Percentiles rank a stretch among this genome's conserved stretches.
Evolutionary conservation across 2,888 invertebrate genomes (phyloP).

Genomic region (Scaptomyza reducta): DNA sequence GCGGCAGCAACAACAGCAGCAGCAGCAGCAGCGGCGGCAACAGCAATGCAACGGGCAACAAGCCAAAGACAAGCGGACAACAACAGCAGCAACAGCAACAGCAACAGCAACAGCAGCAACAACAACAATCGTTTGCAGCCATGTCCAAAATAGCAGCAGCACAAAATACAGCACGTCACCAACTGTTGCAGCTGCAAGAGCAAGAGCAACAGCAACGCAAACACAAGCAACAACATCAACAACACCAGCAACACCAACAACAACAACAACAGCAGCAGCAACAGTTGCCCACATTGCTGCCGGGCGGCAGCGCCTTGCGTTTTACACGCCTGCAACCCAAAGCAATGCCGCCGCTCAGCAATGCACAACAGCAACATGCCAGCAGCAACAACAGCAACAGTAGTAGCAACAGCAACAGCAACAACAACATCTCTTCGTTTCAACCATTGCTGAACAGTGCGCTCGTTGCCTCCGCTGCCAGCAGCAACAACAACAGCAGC

Average conservation of each 20-base stretch:
- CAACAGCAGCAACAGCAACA: slow-evolving; percentile 49
- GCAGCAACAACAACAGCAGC: slow-evolving; percentile 19
- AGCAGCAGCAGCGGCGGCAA: slow-evolving; percentile 18
- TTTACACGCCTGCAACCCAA: slow-evolving; percentile 62
- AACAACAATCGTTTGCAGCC: slow-evolving; percentile 25
- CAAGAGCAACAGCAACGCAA: slow-evolving; percentile 32
- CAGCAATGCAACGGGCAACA: slow-evolving; percentile 11
- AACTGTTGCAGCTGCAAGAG: slow-evolving; percentile 62
- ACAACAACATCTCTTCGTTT: slow-evolving; percentile 29
- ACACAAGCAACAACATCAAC: slow-evolving; percentile 23
- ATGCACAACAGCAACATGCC: slow-evolving; percentile 44
- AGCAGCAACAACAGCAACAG: background rate
- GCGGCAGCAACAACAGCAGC: slow-evolving; percentile 47
- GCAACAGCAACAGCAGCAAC: slow-evolving; percentile 56
- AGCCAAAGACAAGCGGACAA: slow-evolving; percentile 25
- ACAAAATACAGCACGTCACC: slow-evolving; percentile 58
- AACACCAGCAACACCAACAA: slow-evolving; percentile 47
- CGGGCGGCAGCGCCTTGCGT: slow-evolving; percentile 27
- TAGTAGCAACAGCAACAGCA: slow-evolving; percentile 1
- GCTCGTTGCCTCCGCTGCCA: slow-evolving; percentile 3
- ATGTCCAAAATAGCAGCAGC: slow-evolving; percentile 41
- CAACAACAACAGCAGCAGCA: slow-evolving; percentile 38
- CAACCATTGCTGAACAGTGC: slow-evolving; percentile 2
- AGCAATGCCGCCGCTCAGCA: slow-evolving; percentile 64
- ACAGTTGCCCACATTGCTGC: slow-evolving; percentile 52